Evolutionary conservation across 2,888 invertebrate genomes (phyloP).

Genomic region (Acheta domesticus): DNA sequence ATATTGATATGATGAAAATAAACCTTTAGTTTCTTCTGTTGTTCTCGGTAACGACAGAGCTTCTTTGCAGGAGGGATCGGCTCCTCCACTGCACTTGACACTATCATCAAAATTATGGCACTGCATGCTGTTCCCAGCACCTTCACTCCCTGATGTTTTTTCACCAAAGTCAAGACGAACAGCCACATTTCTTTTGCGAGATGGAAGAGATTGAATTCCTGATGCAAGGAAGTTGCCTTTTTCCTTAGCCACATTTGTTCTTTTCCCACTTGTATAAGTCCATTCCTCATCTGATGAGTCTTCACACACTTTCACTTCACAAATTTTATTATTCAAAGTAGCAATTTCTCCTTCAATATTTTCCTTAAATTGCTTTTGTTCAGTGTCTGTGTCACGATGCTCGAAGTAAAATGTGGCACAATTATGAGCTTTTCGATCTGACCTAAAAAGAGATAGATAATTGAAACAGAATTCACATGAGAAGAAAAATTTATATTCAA

Average conservation of each 20-base stretch:
- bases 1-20: neutral
- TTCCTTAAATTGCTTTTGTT: constrained; percentile 54
- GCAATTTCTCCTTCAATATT: constrained; percentile 48
- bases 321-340: neutral
- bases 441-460: constrained; percentile 53
- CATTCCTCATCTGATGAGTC: constrained; percentile 64
- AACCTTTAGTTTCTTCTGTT: neutral
- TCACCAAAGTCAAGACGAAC: constrained; percentile 44
- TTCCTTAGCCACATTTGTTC: neutral
- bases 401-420: constrained; percentile 81
- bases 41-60: neutral
- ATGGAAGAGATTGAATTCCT: neutral
- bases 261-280: constrained; percentile 53
- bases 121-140: constrained; percentile 36
- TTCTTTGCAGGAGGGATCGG: neutral
- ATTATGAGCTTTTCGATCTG: constrained; percentile 73
- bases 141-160: constrained; percentile 39
- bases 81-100: too few species aligned
- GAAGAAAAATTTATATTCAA: neutral
- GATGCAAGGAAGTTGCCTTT: neutral
- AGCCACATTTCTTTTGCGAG: constrained; percentile 42
- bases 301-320: constrained; percentile 31
- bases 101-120: too few species aligned
- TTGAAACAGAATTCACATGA: neutral
- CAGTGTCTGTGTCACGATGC: constrained; percentile 83